Base-by-base conservation (phyloP, 2,888 invertebrate genomes). In the Sesia apiformis region DNA sequence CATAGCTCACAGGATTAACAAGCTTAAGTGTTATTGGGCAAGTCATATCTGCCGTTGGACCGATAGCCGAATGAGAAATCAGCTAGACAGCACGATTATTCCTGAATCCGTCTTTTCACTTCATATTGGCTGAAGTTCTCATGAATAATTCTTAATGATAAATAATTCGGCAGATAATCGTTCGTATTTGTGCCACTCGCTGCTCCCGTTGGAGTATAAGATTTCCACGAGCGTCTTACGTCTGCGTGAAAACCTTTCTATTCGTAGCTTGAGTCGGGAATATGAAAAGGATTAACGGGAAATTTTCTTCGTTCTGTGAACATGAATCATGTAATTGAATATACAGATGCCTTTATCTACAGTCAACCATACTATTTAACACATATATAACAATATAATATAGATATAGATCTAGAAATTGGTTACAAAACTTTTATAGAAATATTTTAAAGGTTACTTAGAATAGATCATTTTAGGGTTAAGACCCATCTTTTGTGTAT, bases 91-190 rank as follows among this genome's bases (percentile, higher is more conserved):
- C 23, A 23, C 23, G 23, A 23, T 23, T 23, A 23, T 23, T 23
- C 23, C 23, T 23, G 23, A 23, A 23, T 23, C 23, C 23, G 23
- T 23, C 23, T 23, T 23, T 23, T 23, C 23, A 23, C 23, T 23
- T 23, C 23, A 23, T 23, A 23, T 23, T 23, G 23, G 23, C 23
- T 23, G 23, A 23, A 23, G 23, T 23, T 23, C 23, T 7, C 46
- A 46, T 46, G 46, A 46, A 38, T 50, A 50, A 50, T 50, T 52
- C 55, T 51, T 50, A 55, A 51, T 58, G 62, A 66, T 74, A 71
- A 70, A 74, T 73, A 65, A 72, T 72, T 72, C 70, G 69, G 53
- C 49, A 61, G 62, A 69, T 69, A 72, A 72, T 69, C 69, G 63
- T 60, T 61, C 60, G 63, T 62, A 60, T 64, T 64, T 62, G 62